Evolutionary conservation across 2,888 invertebrate species (phyloP).

Genomic region (Cremastinae sp.): DNA sequence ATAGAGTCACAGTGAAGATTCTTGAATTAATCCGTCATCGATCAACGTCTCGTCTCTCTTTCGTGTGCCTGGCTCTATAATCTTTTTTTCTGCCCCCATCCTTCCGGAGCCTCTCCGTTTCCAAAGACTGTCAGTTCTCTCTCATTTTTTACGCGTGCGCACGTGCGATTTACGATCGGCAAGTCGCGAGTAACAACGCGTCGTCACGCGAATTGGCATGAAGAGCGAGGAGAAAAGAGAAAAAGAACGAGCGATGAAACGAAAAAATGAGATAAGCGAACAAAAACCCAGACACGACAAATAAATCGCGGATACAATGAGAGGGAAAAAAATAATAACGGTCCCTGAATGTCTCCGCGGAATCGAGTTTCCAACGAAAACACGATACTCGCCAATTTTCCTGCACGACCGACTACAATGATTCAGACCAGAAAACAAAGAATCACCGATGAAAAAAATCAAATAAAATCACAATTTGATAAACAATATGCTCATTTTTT

Average conservation of each 20-base stretch:
- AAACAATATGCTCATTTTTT: too few species aligned
- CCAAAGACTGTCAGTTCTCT: constrained; percentile 3
- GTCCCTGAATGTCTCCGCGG: constrained; percentile 15
- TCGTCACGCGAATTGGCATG: constrained; percentile 55
- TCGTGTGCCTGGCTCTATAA: constrained; percentile 21
- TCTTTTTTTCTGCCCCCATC: constrained; percentile 6
- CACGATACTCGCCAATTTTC: constrained; percentile 29
- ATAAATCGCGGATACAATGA: not conserved
- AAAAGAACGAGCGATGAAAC: not conserved
- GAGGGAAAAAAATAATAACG: constrained; percentile 10
- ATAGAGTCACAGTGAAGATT: constrained; percentile 43
- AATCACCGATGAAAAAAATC: too few species aligned
- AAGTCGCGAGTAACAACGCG: constrained; percentile 54
- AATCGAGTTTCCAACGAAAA: constrained; percentile 39
- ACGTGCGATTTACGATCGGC: constrained; percentile 51
- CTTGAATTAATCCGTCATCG: constrained; percentile 62
- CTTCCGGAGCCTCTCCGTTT: constrained; percentile 4
- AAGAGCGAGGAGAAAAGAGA: constrained; percentile 8
- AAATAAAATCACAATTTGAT: too few species aligned
- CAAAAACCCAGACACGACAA: not conserved
- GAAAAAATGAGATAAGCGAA: not conserved
- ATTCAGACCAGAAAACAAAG: too few species aligned
- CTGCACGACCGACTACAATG: not conserved
- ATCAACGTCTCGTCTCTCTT: constrained; percentile 50
- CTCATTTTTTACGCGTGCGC: constrained; percentile 12